These are phyloP conservation scores for Tetragonisca angustula DNA, from an alignment of 2,888 invertebrate genomes.

Conservation along the genomic window DNA sequence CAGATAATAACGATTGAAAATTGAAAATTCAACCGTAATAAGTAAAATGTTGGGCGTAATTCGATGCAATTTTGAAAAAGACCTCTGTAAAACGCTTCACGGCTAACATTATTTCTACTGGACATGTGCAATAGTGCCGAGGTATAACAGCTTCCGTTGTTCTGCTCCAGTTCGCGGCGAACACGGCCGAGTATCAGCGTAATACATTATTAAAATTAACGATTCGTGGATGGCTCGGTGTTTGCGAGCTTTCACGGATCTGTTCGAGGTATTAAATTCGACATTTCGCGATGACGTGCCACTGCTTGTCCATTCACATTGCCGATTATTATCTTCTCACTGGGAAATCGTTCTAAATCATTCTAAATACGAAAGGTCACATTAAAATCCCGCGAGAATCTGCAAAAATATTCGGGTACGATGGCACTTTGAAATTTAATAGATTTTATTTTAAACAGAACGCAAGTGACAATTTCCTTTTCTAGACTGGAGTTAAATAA, in stretches of 20 bases:
- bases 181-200: slow-evolving; percentile 21
- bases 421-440: not conserved
- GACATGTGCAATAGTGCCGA: slow-evolving; percentile 12
- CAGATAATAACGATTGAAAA: not conserved
- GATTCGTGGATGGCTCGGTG: slow-evolving; percentile 14
- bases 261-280: slow-evolving; percentile 11
- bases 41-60: not conserved
- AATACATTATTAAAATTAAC: slow-evolving; percentile 52
- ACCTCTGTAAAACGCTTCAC: not conserved
- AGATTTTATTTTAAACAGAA: not conserved
- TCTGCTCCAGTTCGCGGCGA: slow-evolving; percentile 34
- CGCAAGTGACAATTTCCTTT: not conserved
- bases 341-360: not conserved
- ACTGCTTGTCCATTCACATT: not conserved
- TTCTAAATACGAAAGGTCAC: not conserved
- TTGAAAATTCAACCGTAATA: not conserved
- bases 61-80: slow-evolving; percentile 8
- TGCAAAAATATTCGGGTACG: not conserved
- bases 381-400: not conserved
- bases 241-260: not conserved
- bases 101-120: slow-evolving; percentile 23
- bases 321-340: not conserved
- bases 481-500: not conserved
- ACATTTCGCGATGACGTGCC: not conserved
- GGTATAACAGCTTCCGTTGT: slow-evolving; percentile 41